phyloP scores from a whole-genome alignment of 2,113 vertebrate species.

The Daphoenositta chrysoptera region DNA sequence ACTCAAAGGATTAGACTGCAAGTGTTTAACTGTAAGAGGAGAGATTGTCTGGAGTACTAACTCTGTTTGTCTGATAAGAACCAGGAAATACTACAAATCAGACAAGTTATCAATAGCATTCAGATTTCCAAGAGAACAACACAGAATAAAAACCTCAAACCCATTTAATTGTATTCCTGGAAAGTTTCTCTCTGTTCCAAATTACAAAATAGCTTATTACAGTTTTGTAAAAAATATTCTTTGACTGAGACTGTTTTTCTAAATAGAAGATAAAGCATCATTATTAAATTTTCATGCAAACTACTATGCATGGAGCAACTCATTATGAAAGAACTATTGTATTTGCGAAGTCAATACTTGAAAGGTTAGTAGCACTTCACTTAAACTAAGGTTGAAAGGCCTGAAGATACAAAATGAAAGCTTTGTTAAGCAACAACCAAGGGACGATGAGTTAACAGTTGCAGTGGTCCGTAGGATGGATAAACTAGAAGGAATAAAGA shows the following conservation, averaged over 20 bases:
- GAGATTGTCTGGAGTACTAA: neutral
- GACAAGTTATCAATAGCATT: constrained; percentile 47
- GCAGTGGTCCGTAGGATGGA: neutral
- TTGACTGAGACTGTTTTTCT: neutral
- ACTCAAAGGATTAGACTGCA: neutral
- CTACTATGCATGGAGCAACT: neutral
- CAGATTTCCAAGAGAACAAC: neutral
- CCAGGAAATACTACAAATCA: constrained; percentile 31
- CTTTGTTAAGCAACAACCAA: neutral
- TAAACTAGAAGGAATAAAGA: neutral
- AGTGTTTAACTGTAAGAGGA: neutral
- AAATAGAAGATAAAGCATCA: neutral
- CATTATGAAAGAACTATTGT: constrained; percentile 27
- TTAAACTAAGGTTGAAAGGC: constrained; percentile 5
- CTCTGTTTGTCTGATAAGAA: neutral
- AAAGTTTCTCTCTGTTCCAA: constrained; percentile 13
- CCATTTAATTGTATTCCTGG: neutral
- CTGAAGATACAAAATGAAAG: neutral
- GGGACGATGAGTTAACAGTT: neutral
- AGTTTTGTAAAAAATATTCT: neutral
- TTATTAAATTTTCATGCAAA: constrained; percentile 6
- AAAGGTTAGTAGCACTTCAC: constrained; percentile 18
- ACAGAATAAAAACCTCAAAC: neutral
- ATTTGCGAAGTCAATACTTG: constrained; percentile 35
- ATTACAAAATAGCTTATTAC: neutral